Conservation (phyloP, 2,797 vertebrate species). For the Lutjanus argentimaculatus region DNA sequence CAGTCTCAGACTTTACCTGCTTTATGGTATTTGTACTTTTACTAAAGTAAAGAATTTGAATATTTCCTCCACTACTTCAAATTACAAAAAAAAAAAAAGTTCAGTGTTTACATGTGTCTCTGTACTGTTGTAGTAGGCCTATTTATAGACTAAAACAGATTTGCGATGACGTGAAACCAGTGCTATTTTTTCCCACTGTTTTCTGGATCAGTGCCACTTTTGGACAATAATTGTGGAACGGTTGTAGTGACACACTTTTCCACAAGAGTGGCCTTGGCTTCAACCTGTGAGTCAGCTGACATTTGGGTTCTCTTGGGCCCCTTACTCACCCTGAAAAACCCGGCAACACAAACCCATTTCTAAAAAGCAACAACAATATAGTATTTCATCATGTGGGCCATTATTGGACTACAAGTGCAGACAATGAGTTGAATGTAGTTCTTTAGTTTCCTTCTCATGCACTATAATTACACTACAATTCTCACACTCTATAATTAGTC, state of each 20-base stretch:
- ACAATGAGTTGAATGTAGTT: constrained; percentile 14
- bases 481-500: constrained; percentile 15
- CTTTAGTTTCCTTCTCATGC: constrained; percentile 26
- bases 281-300: constrained; percentile 67
- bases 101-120: background rate
- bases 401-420: constrained; percentile 2
- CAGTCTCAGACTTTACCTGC: background rate
- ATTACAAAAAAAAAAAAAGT: background rate
- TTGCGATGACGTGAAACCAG: constrained; percentile 49
- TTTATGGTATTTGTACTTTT: background rate
- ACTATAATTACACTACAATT: background rate
- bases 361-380: constrained; percentile 42
- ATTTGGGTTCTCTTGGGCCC: constrained; percentile 22
- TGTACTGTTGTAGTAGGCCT: background rate
- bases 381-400: constrained; percentile 45
- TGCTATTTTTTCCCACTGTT: constrained; percentile 49
- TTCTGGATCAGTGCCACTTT: constrained; percentile 68
- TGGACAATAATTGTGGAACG: constrained; percentile 48
- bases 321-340: constrained; percentile 27
- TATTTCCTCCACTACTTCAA: background rate
- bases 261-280: constrained; percentile 47
- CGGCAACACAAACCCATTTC: constrained; percentile 36
- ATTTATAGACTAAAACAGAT: constrained; percentile 46
- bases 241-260: constrained; percentile 51
- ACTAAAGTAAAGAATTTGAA: background rate